A percentile compares a stretch with the other conserved stretches of the same genome.
Conservation (phyloP, 2,888 invertebrate species). For the Seladonia tumulorum region DNA sequence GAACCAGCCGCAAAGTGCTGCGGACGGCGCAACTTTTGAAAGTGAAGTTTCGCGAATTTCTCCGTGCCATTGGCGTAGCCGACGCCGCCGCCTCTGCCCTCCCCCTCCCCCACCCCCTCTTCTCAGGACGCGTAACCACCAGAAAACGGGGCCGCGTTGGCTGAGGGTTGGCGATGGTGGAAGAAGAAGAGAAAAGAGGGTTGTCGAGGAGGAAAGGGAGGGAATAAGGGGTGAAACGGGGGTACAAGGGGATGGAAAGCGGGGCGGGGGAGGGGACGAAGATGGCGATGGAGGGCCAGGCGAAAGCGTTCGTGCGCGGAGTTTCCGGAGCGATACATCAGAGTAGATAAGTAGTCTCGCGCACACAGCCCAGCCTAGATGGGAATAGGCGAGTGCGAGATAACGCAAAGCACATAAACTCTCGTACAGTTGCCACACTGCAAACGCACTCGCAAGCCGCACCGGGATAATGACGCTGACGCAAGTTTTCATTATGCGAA, state of each 20-base stretch:
- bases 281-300: conserved; percentile 33
- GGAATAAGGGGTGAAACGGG: neutral
- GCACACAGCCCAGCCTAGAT: conserved; percentile 53
- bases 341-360: conserved; percentile 65
- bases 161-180: neutral
- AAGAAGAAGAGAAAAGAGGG: conserved; percentile 8
- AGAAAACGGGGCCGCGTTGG: conserved; percentile 57
- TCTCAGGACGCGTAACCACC: conserved; percentile 47
- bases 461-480: conserved; percentile 59
- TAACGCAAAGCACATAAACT: conserved; percentile 68
- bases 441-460: conserved; percentile 50
- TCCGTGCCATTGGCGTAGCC: conserved; percentile 61
- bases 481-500: conserved; percentile 42
- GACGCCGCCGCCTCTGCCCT: no score
- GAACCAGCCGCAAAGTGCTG: conserved; percentile 70
- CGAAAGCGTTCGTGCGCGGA: conserved; percentile 54
- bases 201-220: neutral
- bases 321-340: conserved; percentile 69
- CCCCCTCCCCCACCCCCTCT: neutral
- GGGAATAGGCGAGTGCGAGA: conserved; percentile 62
- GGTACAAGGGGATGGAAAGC: neutral
- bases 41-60: conserved; percentile 71
- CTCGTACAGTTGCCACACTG: conserved; percentile 45
- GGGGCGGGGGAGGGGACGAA: conserved; percentile 1
- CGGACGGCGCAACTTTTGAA: conserved; percentile 68